phyloP scores from a whole-genome alignment of 2,113 vertebrate genomes.

The Dromiciops gliroides region DNA sequence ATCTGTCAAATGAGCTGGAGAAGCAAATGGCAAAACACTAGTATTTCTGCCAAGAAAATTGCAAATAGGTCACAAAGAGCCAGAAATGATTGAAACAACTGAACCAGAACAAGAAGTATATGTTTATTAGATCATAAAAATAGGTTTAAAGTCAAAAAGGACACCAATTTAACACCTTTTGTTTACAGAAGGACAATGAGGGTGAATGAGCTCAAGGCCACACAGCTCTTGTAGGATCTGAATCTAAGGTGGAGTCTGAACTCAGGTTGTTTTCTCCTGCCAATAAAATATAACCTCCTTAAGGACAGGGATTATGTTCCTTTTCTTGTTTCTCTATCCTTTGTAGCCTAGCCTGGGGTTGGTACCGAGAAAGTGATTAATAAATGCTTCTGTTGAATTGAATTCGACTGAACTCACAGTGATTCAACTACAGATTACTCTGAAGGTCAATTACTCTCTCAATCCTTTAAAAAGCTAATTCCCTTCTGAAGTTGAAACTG shows the following conservation, averaged over 20 bases:
- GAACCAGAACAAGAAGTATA: not conserved
- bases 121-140: not conserved
- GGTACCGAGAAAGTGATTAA: not conserved
- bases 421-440: not conserved
- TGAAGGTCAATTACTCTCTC: not conserved
- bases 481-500: not conserved
- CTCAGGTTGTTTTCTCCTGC: not conserved
- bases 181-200: not conserved
- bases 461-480: not conserved
- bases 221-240: not conserved
- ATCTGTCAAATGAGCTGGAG: not conserved
- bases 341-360: not conserved
- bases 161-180: not conserved
- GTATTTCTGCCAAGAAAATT: not conserved
- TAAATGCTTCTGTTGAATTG: not conserved
- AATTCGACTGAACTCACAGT: not conserved
- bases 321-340: not conserved
- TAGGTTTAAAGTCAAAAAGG: not conserved
- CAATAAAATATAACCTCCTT: not conserved
- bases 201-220: not conserved
- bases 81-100: not conserved
- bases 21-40: not conserved
- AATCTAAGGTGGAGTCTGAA: not conserved
- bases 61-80: not conserved
- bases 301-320: not conserved